phyloP scores from a whole-genome alignment of 2,797 vertebrate species.

The Macropus fuliginosus region DNA sequence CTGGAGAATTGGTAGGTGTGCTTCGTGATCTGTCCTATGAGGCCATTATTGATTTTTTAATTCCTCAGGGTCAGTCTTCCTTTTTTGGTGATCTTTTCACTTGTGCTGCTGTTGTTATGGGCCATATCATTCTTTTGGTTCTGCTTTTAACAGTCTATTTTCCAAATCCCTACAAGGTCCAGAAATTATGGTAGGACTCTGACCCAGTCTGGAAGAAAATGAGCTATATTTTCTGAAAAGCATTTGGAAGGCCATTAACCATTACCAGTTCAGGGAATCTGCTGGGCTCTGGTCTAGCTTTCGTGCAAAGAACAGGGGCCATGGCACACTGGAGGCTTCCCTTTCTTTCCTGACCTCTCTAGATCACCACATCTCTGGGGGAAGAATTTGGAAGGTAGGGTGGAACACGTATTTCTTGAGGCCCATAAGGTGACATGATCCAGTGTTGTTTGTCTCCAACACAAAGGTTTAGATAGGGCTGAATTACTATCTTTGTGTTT shows the following conservation, averaged over 20 bases:
- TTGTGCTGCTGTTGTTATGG: neutral
- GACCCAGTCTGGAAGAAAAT: no score
- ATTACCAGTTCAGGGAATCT: neutral
- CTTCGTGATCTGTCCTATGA: neutral
- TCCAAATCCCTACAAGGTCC: neutral
- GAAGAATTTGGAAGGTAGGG: neutral
- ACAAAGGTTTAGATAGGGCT: neutral
- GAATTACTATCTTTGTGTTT: neutral
- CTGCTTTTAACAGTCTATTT: neutral
- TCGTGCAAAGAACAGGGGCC: accelerated
- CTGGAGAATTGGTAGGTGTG: neutral
- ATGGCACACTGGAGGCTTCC: neutral
- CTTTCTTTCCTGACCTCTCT: neutral
- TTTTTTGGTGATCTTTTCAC: neutral
- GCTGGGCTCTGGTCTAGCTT: accelerated
- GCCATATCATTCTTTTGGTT: neutral
- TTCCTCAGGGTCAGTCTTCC: neutral
- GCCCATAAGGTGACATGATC: neutral
- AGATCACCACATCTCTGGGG: neutral
- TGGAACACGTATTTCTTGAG: neutral
- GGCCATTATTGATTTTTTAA: neutral
- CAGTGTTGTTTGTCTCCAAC: neutral
- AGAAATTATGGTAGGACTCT: neutral
- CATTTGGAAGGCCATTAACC: neutral
- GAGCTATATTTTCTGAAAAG: neutral